Conservation (phyloP, 2,113 vertebrate species). For the Passer domesticus region DNA sequence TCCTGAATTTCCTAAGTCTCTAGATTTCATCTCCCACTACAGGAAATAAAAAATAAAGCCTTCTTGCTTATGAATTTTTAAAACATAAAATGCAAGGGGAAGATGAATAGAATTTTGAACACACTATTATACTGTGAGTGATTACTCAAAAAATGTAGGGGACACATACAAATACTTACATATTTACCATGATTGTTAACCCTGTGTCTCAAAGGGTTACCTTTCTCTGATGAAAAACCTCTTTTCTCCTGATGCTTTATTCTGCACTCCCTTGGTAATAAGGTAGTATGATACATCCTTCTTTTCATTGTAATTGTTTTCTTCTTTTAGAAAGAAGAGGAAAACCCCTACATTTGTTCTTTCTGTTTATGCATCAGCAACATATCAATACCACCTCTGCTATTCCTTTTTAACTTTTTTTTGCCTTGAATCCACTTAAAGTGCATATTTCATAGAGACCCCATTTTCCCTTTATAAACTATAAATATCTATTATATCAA, state of each 20-base stretch:
- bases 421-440: neutral
- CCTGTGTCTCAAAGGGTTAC: neutral
- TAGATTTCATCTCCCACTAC: neutral
- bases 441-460: neutral
- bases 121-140: neutral
- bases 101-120: neutral
- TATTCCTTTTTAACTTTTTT: neutral
- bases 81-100: neutral
- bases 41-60: neutral
- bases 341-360: neutral
- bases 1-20: neutral
- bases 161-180: neutral
- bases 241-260: neutral
- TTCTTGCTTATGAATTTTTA: constrained; percentile 14
- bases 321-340: neutral
- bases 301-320: neutral
- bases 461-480: neutral
- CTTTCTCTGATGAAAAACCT: neutral
- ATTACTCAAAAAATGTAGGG: neutral
- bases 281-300: neutral
- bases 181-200: neutral
- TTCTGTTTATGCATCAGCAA: neutral
- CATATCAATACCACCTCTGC: neutral
- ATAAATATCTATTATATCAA: neutral
- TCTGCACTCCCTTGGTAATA: neutral